Conservation (phyloP, 2,113 vertebrate genomes). For the Parotia lawesii region DNA sequence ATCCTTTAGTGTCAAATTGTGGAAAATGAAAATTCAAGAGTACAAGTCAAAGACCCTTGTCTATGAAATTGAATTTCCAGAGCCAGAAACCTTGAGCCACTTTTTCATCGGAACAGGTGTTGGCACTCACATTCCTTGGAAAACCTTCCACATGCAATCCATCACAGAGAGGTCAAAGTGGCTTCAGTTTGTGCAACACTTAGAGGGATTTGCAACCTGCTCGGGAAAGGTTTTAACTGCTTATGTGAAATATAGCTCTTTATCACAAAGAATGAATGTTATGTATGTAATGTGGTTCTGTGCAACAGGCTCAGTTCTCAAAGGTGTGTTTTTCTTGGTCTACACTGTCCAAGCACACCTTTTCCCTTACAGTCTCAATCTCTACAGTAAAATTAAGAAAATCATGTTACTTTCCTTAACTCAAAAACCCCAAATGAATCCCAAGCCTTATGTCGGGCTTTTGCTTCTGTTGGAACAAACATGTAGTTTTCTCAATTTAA, state of each 20-base stretch:
- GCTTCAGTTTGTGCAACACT: neutral
- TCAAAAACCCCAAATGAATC: neutral
- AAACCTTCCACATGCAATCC: neutral
- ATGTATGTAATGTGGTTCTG: neutral
- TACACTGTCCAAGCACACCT: neutral
- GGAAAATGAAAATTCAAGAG: neutral
- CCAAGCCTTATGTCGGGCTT: neutral
- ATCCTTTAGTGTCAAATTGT: neutral
- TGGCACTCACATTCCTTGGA: neutral
- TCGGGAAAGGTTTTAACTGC: constrained; percentile 27
- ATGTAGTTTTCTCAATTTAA: neutral
- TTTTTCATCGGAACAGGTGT: constrained; percentile 18
- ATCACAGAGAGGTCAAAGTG: neutral
- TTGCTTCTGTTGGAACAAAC: neutral
- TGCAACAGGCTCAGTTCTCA: neutral
- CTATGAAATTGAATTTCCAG: neutral
- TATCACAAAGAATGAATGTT: neutral
- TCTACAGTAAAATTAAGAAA: neutral
- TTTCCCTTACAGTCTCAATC: neutral
- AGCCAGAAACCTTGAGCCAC: neutral
- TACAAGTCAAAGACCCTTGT: neutral
- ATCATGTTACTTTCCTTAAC: neutral
- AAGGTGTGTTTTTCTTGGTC: constrained; percentile 8
- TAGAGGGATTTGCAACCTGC: constrained; percentile 21
- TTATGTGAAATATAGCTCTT: constrained; percentile 18